phyloP scores from a whole-genome alignment of 2,113 vertebrate species.

The Pelvicachromis taeniatus region DNA sequence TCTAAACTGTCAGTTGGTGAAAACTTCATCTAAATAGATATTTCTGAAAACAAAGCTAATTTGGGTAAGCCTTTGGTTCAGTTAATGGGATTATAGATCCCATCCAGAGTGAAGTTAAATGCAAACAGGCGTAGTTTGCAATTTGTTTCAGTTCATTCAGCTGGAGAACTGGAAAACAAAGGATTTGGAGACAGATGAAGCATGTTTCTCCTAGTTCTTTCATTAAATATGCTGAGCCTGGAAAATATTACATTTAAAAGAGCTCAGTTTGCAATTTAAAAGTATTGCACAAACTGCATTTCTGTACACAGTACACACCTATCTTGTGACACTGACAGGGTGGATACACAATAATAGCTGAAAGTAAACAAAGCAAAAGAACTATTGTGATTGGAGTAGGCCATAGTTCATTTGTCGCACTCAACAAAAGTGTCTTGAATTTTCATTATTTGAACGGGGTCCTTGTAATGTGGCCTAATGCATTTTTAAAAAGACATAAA shows the following conservation, averaged over 20 bases:
- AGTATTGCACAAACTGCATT: neutral
- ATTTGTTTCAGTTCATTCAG: conserved; percentile 31
- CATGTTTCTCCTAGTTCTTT: neutral
- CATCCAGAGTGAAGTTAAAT: conserved; percentile 8
- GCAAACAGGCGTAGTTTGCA: conserved; percentile 20
- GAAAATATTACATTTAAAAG: neutral
- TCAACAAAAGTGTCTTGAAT: neutral
- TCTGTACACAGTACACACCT: neutral
- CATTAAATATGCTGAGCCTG: neutral
- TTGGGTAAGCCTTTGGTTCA: conserved; percentile 18
- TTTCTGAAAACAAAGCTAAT: conserved; percentile 12
- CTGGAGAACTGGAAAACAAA: conserved; percentile 32
- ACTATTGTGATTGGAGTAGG: neutral
- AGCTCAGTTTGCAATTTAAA: neutral
- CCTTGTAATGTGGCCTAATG: neutral
- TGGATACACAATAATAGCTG: neutral
- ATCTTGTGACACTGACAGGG: neutral
- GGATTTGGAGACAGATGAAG: neutral
- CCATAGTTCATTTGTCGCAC: neutral
- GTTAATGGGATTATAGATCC: conserved; percentile 16
- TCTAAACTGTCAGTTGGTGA: neutral
- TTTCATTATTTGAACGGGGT: neutral
- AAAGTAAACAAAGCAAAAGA: conserved; percentile 7
- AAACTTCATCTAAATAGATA: neutral
- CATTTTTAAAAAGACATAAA: neutral